Percentiles rank a stretch among this genome's conserved stretches.
Evolutionary conservation across 2,113 vertebrate species (phyloP).

Genomic region (Malaclemys terrapin): DNA sequence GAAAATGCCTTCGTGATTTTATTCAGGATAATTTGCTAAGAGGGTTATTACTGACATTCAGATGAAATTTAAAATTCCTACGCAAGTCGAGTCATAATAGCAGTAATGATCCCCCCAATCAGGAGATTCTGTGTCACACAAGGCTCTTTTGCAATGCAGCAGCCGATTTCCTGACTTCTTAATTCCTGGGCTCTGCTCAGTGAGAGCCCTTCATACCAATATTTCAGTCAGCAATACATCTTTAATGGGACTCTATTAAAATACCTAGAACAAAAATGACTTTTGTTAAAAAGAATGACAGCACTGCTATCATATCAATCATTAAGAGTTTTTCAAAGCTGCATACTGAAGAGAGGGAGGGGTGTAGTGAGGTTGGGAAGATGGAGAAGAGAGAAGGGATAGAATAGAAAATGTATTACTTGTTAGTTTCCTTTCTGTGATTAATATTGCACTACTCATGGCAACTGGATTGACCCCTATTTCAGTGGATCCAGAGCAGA

Average conservation of each 20-base stretch:
- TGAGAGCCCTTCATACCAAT: slow-evolving; percentile 88
- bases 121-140: slow-evolving; percentile 91
- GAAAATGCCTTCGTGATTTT: slow-evolving; percentile 97
- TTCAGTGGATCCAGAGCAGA: slow-evolving; percentile 63
- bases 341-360: slow-evolving; percentile 63
- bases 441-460: slow-evolving; percentile 37
- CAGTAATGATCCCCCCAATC: slow-evolving; percentile 97
- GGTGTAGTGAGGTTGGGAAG: slow-evolving; percentile 65
- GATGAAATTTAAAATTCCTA: slow-evolving; percentile 97
- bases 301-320: slow-evolving; percentile 85
- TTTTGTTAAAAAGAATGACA: slow-evolving; percentile 83
- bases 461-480: slow-evolving; percentile 56
- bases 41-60: slow-evolving; percentile 98
- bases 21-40: slow-evolving; percentile 99
- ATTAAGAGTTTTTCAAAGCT: slow-evolving; percentile 77
- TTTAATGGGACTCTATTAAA: slow-evolving; percentile 89
- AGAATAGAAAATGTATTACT: slow-evolving; percentile 74
- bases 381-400: slow-evolving; percentile 58
- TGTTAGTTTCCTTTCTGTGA: slow-evolving; percentile 62
- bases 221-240: slow-evolving; percentile 88
- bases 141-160: slow-evolving; percentile 86
- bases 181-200: slow-evolving; percentile 88
- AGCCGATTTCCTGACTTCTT: slow-evolving; percentile 90
- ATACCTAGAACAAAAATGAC: slow-evolving; percentile 85
- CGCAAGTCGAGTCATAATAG: slow-evolving; percentile 94